phyloP scores from a whole-genome alignment of 2,113 vertebrate species.

The Ranitomeya variabilis region DNA sequence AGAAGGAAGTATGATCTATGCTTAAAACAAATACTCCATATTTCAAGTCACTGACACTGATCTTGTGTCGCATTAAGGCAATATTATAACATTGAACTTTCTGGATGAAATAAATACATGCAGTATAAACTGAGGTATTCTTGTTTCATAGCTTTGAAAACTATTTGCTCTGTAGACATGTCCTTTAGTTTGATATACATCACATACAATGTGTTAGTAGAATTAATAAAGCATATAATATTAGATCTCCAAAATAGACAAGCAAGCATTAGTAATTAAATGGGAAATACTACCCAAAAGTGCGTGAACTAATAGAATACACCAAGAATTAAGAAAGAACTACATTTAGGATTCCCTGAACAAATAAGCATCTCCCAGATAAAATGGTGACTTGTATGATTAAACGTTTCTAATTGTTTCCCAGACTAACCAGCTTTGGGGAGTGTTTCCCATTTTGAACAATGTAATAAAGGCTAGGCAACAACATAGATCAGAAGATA shows the following conservation, averaged over 20 bases:
- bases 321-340: background rate
- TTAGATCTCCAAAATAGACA: background rate
- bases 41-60: background rate
- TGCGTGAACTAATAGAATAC: background rate
- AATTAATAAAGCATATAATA: background rate
- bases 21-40: background rate
- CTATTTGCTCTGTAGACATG: background rate
- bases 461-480: background rate
- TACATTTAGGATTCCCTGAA: background rate
- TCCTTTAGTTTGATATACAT: background rate
- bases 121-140: slow-evolving; percentile 29
- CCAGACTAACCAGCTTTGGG: background rate
- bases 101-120: background rate
- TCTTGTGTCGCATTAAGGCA: slow-evolving; percentile 23
- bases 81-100: background rate
- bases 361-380: background rate
- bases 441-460: slow-evolving; percentile 1
- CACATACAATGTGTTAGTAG: background rate
- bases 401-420: background rate
- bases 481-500: background rate
- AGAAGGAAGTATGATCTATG: background rate
- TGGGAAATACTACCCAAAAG: slow-evolving; percentile 9
- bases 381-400: background rate
- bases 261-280: slow-evolving; percentile 20
- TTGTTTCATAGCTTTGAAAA: slow-evolving; percentile 7